Evolutionary conservation across 2,797 vertebrate genomes (phyloP).

Genomic region (Balearica regulorum): DNA sequence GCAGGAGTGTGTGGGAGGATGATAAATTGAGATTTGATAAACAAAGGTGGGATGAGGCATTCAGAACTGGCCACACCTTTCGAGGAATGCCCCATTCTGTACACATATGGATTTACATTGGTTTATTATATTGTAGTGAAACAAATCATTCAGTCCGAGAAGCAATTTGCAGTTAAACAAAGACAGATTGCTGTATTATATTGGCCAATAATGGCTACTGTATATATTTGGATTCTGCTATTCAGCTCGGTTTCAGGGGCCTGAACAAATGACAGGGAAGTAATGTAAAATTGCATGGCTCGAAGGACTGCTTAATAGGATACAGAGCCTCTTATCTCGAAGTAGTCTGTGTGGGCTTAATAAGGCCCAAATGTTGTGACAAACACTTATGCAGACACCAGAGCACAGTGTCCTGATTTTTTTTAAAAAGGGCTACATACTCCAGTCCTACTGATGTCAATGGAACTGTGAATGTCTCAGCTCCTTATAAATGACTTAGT

Average conservation of each 20-base stretch:
- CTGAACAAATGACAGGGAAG: neutral
- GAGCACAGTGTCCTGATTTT: neutral
- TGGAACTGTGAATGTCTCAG: neutral
- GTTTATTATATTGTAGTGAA: neutral
- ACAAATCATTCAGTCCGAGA: neutral
- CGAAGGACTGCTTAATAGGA: neutral
- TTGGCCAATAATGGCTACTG: neutral
- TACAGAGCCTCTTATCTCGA: constrained; percentile 9
- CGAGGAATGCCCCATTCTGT: neutral
- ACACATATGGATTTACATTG: neutral
- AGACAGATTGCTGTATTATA: neutral
- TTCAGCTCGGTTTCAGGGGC: neutral
- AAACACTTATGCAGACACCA: constrained; percentile 13
- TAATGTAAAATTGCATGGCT: neutral
- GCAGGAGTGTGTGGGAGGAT: neutral
- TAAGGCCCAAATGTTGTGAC: neutral
- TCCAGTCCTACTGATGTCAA: neutral
- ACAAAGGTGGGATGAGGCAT: neutral
- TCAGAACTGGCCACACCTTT: neutral
- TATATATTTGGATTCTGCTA: neutral
- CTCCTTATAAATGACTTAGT: neutral
- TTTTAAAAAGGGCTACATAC: neutral
- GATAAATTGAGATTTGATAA: neutral
- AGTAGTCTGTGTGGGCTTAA: constrained; percentile 21
- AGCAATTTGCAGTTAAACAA: neutral